phyloP scores from a whole-genome alignment of 2,797 vertebrate genomes.

The Pangasius krempfi region DNA sequence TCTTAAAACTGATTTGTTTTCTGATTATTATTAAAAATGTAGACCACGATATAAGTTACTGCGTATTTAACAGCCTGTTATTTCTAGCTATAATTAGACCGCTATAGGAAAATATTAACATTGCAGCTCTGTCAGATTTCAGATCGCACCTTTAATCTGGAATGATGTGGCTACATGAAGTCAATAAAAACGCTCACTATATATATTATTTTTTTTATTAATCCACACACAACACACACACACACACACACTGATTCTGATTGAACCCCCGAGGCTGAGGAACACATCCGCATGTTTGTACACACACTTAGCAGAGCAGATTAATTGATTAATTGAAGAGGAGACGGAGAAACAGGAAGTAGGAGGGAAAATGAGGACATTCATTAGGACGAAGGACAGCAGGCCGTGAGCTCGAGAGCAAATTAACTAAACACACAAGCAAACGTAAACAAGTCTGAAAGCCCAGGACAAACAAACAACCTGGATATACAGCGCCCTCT shows the following conservation, averaged over 20 bases:
- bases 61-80: not conserved
- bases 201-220: not conserved
- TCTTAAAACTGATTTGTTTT: not conserved
- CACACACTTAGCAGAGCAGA: slow-evolving; percentile 61
- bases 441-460: slow-evolving; percentile 52
- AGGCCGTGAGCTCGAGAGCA: slow-evolving; percentile 61
- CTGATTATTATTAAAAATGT: not conserved
- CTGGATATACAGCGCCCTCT: slow-evolving; percentile 86
- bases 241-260: not conserved
- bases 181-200: not conserved
- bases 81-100: not conserved
- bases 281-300: not conserved
- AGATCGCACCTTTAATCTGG: not conserved
- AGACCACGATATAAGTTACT: not conserved
- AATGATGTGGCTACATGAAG: not conserved
- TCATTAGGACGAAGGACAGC: slow-evolving; percentile 83
- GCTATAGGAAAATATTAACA: not conserved
- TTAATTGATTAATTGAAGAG: slow-evolving; percentile 76
- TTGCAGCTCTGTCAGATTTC: not conserved
- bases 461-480: slow-evolving; percentile 65
- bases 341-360: slow-evolving; percentile 67
- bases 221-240: not conserved
- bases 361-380: slow-evolving; percentile 61
- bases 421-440: slow-evolving; percentile 71
- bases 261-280: not conserved